Conservation (phyloP, 2,797 vertebrate genomes). For the Nannoperca australis region DNA sequence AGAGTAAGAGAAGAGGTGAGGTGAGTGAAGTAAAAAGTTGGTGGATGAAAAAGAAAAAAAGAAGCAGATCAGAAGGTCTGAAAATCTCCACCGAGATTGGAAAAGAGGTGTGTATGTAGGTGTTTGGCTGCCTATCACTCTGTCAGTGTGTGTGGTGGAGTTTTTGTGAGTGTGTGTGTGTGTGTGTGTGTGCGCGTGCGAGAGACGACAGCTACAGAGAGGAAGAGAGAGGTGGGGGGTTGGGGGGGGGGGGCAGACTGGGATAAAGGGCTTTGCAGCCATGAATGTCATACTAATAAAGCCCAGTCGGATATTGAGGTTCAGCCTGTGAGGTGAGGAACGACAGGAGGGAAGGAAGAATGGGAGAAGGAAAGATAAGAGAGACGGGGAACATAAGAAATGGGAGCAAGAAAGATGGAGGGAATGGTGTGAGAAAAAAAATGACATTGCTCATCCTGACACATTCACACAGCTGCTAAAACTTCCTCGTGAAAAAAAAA, state of each 20-base stretch:
- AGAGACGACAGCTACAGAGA: conserved; percentile 41
- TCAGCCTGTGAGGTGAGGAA: conserved; percentile 58
- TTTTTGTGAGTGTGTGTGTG: conserved; percentile 24
- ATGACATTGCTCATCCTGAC: conserved; percentile 60
- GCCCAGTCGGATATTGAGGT: conserved; percentile 69
- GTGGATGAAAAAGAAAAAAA: conserved; percentile 29
- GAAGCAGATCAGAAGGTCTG: conserved; percentile 46
- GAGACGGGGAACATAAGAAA: conserved; percentile 31
- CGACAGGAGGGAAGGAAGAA: conserved; percentile 46
- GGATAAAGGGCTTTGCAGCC: conserved; percentile 74
- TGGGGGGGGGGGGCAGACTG: conserved; percentile 15
- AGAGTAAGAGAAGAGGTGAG: conserved; percentile 31
- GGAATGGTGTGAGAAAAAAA: conserved; percentile 28
- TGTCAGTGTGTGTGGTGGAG: conserved; percentile 47
- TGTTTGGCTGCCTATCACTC: conserved; percentile 56
- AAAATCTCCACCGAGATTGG: conserved; percentile 54
- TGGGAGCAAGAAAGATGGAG: conserved; percentile 35
- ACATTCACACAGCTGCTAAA: conserved; percentile 52
- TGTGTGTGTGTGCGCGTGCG: conserved; percentile 11
- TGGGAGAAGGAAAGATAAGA: conserved; percentile 57
- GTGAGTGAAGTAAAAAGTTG: conserved; percentile 51
- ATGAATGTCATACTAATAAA: conserved; percentile 82
- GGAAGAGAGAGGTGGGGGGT: conserved; percentile 32
- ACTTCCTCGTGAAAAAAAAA: conserved; percentile 46
- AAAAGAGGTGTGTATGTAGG: conserved; percentile 38